Conservation (phyloP, 2,797 vertebrate species). For the Semotilus atromaculatus region DNA sequence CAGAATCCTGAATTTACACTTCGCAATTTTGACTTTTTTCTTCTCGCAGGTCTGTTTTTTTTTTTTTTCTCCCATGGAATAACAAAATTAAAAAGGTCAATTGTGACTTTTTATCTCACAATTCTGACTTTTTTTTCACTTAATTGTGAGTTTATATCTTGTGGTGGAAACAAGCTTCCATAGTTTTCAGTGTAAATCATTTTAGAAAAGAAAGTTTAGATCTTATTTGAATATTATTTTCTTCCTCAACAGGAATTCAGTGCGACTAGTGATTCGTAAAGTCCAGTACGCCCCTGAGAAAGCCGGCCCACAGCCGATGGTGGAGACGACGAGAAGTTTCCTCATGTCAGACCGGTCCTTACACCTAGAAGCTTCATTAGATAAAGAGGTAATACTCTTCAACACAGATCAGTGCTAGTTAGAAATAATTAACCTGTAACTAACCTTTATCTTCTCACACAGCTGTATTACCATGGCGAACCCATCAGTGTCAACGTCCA, state of each 20-base stretch:
- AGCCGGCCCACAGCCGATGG: constrained; percentile 93
- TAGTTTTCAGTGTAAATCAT: not conserved
- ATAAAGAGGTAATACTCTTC: constrained; percentile 86
- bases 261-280: constrained; percentile 94
- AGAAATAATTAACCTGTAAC: not conserved
- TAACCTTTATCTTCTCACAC: constrained; percentile 5
- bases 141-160: not conserved
- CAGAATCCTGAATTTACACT: not conserved
- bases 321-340: constrained; percentile 94
- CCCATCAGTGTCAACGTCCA: constrained; percentile 98
- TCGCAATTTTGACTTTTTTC: no score
- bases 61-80: not conserved
- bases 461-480: constrained; percentile 98
- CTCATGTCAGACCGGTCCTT: constrained; percentile 97
- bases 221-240: not conserved
- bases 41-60: not conserved
- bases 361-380: constrained; percentile 93
- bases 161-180: not conserved
- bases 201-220: not conserved
- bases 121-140: not conserved
- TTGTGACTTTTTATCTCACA: not conserved
- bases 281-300: constrained; percentile 96
- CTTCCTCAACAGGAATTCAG: constrained; percentile 85
- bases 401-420: not conserved
- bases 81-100: not conserved